Base-by-base conservation (phyloP, 2,888 invertebrate genomes). In the Carterocephalus palaemon region DNA sequence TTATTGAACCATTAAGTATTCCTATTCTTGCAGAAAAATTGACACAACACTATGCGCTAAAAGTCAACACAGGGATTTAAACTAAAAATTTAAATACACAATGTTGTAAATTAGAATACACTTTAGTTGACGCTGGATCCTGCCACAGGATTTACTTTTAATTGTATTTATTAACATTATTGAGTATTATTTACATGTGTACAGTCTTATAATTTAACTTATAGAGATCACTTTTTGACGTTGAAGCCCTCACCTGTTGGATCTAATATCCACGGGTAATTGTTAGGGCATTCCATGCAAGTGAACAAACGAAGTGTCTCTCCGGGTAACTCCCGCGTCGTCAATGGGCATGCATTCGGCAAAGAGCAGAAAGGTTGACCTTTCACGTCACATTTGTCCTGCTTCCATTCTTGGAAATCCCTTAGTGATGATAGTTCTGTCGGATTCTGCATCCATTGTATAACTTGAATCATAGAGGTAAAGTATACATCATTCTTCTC, bases 391-490 rank as follows among this genome's bases (percentile, higher is more conserved):
- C 97, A 97, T 74, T 95, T 95, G 64, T 96, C 96, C 67, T 86
- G 83, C 79, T 97, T 97, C 97, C 97, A 97, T 76, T 96, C 95
- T 62, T 93, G 93, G 91, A 97, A 97, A 72, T 97, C 96, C 59
- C 95, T 90, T 36, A 97, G 89, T 22, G 92, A 92, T 32, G 94
- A 92, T 55, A 96, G 72, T 77, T 96, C 96, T 17, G 95, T 95
- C 42, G 97, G 97, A 64, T 94, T 95, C 81, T 97, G 96, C 95
- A 97, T 97, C 96, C 96, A 97, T 79, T 96, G 95, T 67, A 97
- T 95, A 16, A 96, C 96, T 90, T 94, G 90, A 60, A 95, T 90
- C 88, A 95, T 93, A 49, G 95, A 96, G 51, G 95, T 95, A 77
- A 97, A 97, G 88, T 96, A 97, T 16, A 97, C 96, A 69, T 97